A percentile compares a stretch with the other conserved stretches of the same genome.
These are phyloP conservation scores for Octodonta nipae DNA, from an alignment of 2,888 invertebrate species.

Conservation along the genomic window DNA sequence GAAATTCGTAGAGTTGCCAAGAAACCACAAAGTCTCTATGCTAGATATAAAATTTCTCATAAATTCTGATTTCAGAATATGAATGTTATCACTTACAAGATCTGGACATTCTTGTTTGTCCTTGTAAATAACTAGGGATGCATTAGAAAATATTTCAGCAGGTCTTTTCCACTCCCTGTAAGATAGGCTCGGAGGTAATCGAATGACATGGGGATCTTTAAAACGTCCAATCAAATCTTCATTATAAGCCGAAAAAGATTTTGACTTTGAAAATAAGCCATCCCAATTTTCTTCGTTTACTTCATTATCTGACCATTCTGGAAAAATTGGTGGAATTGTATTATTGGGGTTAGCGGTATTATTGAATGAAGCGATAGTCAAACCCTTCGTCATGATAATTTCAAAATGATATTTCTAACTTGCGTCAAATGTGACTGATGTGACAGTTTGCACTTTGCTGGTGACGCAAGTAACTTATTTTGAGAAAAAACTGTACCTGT, in stretches of 20 bases:
- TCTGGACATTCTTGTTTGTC: slow-evolving; percentile 24
- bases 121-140: slow-evolving; percentile 21
- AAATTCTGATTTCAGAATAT: slow-evolving; percentile 33
- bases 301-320: slow-evolving; percentile 1
- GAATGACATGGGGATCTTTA: slow-evolving; percentile 17
- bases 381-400: too few species aligned
- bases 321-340: too few species aligned
- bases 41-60: slow-evolving; percentile 32
- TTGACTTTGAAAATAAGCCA: not conserved
- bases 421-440: too few species aligned
- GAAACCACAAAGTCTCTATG: slow-evolving; percentile 31
- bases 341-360: too few species aligned
- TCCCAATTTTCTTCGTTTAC: not conserved
- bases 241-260: not conserved
- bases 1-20: slow-evolving; percentile 28
- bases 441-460: too few species aligned
- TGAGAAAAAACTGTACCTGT: too few species aligned
- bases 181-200: slow-evolving; percentile 16
- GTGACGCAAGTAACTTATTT: too few species aligned
- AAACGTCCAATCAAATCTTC: slow-evolving; percentile 7
- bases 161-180: slow-evolving; percentile 26
- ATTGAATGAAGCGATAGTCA: too few species aligned
- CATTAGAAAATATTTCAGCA: slow-evolving; percentile 20
- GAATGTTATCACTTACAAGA: slow-evolving; percentile 29
- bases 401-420: too few species aligned